Evolutionary conservation across 1,140 invertebrate genomes (phyloP).

Genomic region (Sitophilus oryzae): DNA sequence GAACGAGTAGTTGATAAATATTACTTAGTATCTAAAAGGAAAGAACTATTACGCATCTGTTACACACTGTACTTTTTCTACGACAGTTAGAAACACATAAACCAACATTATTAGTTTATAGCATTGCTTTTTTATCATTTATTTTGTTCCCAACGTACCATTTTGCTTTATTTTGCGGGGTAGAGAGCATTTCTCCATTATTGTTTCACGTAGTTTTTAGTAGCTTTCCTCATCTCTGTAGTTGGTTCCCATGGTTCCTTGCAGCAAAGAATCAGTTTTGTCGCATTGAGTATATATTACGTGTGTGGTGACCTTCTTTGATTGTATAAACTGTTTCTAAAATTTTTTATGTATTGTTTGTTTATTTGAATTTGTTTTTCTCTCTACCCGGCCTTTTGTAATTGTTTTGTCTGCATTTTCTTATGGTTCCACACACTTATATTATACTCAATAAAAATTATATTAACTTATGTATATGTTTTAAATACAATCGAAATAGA

Average conservation of each 20-base stretch:
- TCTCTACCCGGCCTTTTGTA: conserved; percentile 41
- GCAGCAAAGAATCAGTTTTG: conserved; percentile 31
- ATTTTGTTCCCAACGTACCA: conserved; percentile 16
- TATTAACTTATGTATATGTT: conserved; percentile 33
- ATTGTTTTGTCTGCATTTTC: conserved; percentile 16
- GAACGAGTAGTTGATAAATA: too few species aligned
- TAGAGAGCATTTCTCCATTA: conserved; percentile 55
- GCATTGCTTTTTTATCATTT: conserved; percentile 21
- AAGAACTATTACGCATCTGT: not conserved
- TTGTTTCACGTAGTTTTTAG: conserved; percentile 13
- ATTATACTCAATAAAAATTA: too few species aligned
- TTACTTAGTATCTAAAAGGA: not conserved
- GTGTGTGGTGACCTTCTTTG: not conserved
- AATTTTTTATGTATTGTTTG: conserved; percentile 7
- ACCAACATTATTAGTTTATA: too few species aligned
- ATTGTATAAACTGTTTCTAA: not conserved
- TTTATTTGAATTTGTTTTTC: conserved; percentile 30
- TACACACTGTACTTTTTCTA: not conserved
- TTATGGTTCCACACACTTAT: conserved; percentile 28
- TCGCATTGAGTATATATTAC: conserved; percentile 36
- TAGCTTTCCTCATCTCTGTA: conserved; percentile 15
- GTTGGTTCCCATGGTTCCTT: conserved; percentile 14
- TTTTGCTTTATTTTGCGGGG: conserved; percentile 48
- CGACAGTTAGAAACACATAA: too few species aligned
- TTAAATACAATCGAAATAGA: not conserved